A percentile compares a stretch with the other conserved stretches of the same genome.
phyloP scores from a whole-genome alignment of 2,888 invertebrate species.

The Arge pagana region DNA sequence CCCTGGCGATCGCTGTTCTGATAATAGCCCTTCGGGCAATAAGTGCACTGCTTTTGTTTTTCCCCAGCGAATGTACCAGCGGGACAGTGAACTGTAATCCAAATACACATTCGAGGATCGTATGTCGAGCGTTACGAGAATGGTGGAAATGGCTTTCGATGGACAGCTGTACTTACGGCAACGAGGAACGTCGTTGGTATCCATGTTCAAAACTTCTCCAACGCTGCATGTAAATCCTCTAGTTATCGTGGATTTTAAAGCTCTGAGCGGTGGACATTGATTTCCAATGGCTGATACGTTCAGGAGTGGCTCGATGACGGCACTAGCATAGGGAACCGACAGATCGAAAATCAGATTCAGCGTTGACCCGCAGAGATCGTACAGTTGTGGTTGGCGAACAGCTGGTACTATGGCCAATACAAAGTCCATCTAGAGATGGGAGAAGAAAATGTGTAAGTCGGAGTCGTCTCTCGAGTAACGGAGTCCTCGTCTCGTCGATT shows the following conservation, averaged over 20 bases:
- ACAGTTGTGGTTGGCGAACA: slow-evolving; percentile 87
- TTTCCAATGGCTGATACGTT: slow-evolving; percentile 90
- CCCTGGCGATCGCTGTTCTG: slow-evolving; percentile 92
- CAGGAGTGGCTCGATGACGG: slow-evolving; percentile 84
- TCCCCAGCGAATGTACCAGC: slow-evolving; percentile 93
- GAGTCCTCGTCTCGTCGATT: not conserved
- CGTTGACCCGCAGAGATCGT: slow-evolving; percentile 94
- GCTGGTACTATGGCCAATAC: slow-evolving; percentile 86
- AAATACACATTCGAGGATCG: no score
- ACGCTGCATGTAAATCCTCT: slow-evolving; percentile 92
- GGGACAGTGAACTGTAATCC: slow-evolving; percentile 83
- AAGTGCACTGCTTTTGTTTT: slow-evolving; percentile 88
- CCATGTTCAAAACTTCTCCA: slow-evolving; percentile 93
- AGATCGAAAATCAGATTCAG: slow-evolving; percentile 91
- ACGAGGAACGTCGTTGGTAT: slow-evolving; percentile 87
- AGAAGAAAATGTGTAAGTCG: not conserved
- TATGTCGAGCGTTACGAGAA: not conserved
- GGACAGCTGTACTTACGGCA: slow-evolving; percentile 72
- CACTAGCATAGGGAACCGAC: slow-evolving; percentile 90
- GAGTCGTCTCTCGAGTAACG: not conserved
- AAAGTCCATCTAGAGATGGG: slow-evolving; percentile 71
- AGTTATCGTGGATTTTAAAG: slow-evolving; percentile 79
- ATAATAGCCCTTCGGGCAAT: slow-evolving; percentile 90
- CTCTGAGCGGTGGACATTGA: slow-evolving; percentile 89
- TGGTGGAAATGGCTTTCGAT: not conserved